phyloP scores from a whole-genome alignment of 1,140 invertebrate species.

The Sitodiplosis mosellana region DNA sequence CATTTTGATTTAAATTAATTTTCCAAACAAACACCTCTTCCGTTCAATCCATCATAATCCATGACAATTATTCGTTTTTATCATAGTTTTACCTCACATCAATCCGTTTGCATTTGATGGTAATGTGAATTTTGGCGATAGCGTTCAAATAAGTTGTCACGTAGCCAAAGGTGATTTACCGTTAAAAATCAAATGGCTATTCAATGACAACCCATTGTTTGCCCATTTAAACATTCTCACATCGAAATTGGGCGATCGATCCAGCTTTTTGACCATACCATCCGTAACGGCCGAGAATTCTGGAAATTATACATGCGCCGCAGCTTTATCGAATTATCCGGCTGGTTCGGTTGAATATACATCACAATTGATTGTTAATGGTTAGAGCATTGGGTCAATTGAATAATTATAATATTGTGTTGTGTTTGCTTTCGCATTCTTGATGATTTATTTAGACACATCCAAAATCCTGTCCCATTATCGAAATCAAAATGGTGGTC shows the following conservation, averaged over 20 bases:
- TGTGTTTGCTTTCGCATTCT: slow-evolving; percentile 20
- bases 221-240: slow-evolving; percentile 40
- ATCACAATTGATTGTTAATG: slow-evolving; percentile 36
- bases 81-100: slow-evolving; percentile 33
- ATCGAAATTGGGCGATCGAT: slow-evolving; percentile 27
- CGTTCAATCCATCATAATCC: too few relatives aligned
- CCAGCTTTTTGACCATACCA: slow-evolving; percentile 51
- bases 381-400: slow-evolving; percentile 37
- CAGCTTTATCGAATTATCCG: too few relatives aligned
- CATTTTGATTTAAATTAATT: background rate
- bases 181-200: slow-evolving; percentile 35
- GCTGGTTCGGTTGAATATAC: slow-evolving; percentile 36
- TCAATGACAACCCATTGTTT: slow-evolving; percentile 9
- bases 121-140: slow-evolving; percentile 37
- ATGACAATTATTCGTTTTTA: too few relatives aligned
- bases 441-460: too few relatives aligned
- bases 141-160: slow-evolving; percentile 42
- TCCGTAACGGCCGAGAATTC: slow-evolving; percentile 47
- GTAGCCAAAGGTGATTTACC: slow-evolving; percentile 44
- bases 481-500: too few relatives aligned
- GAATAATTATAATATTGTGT: slow-evolving; percentile 17
- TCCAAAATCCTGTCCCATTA: too few relatives aligned
- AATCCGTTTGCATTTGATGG: slow-evolving; percentile 41
- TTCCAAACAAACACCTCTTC: background rate
- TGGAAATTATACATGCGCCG: slow-evolving; percentile 60